Percentiles rank a stretch among this genome's conserved stretches.
phyloP scores from a whole-genome alignment of 2,888 invertebrate genomes.

The Linnaemya vulpina region DNA sequence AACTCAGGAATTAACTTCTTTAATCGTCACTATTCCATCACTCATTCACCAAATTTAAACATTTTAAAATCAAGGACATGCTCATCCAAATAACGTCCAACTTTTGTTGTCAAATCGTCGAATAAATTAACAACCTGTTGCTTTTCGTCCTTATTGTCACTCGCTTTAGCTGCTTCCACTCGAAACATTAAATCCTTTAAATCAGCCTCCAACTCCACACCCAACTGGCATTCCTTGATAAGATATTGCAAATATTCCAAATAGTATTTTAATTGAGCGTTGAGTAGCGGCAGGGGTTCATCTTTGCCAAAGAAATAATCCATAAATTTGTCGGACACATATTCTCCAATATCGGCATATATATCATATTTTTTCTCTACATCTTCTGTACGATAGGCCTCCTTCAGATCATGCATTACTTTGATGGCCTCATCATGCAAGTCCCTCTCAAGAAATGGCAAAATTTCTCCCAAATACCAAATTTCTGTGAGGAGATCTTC shows the following conservation, averaged over 20 bases:
- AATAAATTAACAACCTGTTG: slow-evolving; percentile 61
- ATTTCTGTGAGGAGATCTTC: slow-evolving; percentile 72
- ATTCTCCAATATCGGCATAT: slow-evolving; percentile 67
- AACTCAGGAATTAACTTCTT: neutral
- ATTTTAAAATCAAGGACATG: slow-evolving; percentile 71
- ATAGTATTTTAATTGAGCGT: slow-evolving; percentile 71
- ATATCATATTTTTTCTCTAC: slow-evolving; percentile 71
- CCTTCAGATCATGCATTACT: slow-evolving; percentile 57
- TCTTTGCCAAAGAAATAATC: slow-evolving; percentile 49
- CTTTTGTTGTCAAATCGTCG: slow-evolving; percentile 70
- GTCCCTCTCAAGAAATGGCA: slow-evolving; percentile 38
- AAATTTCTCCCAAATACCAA: slow-evolving; percentile 70
- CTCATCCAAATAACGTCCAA: slow-evolving; percentile 70
- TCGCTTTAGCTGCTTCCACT: slow-evolving; percentile 44
- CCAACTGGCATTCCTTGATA: slow-evolving; percentile 31
- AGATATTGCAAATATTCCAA: slow-evolving; percentile 69
- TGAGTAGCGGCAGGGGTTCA: slow-evolving; percentile 55
- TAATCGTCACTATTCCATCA: neutral
- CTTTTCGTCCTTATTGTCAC: slow-evolving; percentile 46
- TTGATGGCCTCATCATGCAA: slow-evolving; percentile 55
- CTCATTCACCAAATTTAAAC: slow-evolving; percentile 69
- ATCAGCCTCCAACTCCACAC: slow-evolving; percentile 25
- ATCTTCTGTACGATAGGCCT: slow-evolving; percentile 46
- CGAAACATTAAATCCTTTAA: slow-evolving; percentile 21
- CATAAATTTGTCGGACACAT: slow-evolving; percentile 54